These are phyloP conservation scores for Mastomys coucha DNA, from an alignment of 2,113 vertebrate species.

Conservation along the genomic window DNA sequence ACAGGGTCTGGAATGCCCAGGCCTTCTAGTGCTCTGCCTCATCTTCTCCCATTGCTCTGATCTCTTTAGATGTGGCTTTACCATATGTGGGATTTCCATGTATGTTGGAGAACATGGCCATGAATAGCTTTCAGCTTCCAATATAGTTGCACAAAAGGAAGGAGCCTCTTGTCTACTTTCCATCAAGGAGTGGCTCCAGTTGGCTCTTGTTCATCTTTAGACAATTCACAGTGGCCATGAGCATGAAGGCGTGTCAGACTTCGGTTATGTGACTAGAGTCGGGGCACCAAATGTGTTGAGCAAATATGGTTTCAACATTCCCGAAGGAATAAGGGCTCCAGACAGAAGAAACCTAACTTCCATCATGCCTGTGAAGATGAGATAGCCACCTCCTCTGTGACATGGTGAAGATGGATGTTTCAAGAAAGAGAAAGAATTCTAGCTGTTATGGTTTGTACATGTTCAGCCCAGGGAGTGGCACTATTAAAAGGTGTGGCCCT, in stretches of 20 bases:
- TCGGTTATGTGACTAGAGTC: not conserved
- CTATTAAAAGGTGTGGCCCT: no score
- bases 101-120: not conserved
- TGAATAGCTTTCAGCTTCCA: not conserved
- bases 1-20: not conserved
- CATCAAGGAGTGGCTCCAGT: not conserved
- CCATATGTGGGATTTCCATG: not conserved
- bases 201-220: not conserved
- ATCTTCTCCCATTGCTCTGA: not conserved
- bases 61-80: not conserved
- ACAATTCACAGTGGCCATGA: not conserved
- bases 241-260: not conserved
- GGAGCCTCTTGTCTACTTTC: not conserved
- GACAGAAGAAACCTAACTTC: not conserved
- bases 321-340: not conserved
- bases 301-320: not conserved
- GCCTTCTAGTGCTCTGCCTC: not conserved
- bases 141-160: constrained; percentile 33
- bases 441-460: no score
- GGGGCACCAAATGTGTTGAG: not conserved
- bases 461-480: no score
- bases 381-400: not conserved
- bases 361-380: not conserved
- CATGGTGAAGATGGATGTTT: not conserved
- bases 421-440: not conserved